Evolutionary conservation across 2,888 invertebrate species (phyloP).

Genomic region (Steinernema scapterisci): DNA sequence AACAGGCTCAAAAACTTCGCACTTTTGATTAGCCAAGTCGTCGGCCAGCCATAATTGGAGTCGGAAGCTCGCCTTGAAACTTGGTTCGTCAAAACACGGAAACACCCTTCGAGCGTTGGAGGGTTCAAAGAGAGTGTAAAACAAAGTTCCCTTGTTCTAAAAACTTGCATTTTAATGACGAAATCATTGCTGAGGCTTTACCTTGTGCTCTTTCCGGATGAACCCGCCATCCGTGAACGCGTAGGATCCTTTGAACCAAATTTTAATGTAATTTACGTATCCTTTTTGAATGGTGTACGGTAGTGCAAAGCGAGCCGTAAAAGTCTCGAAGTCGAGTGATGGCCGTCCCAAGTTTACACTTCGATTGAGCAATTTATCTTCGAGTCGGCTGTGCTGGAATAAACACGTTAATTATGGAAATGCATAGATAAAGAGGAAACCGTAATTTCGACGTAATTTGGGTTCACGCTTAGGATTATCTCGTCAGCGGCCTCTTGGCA

Average conservation of each 20-base stretch:
- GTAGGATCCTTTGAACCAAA: constrained; percentile 27
- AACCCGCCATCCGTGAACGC: neutral
- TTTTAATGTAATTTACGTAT: constrained; percentile 15
- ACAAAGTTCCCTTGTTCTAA: neutral
- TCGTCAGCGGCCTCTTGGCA: constrained; percentile 7
- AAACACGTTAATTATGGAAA: neutral
- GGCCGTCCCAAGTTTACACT: neutral
- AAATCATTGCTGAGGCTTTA: neutral
- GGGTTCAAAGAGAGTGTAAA: constrained; percentile 30
- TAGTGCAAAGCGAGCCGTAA: constrained; percentile 21
- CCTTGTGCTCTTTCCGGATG: constrained; percentile 3
- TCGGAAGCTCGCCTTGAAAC: constrained; percentile 16
- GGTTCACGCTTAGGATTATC: constrained; percentile 12
- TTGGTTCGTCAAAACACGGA: constrained; percentile 29
- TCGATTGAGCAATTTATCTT: neutral
- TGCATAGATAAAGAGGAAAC: neutral
- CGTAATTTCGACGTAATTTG: constrained; percentile 15
- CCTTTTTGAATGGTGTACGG: constrained; percentile 22
- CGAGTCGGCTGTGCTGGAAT: constrained; percentile 7
- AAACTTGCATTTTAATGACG: neutral
- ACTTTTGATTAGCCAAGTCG: constrained; percentile 35
- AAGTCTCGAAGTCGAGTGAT: constrained; percentile 14
- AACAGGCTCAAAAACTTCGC: neutral
- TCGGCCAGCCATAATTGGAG: constrained; percentile 40
- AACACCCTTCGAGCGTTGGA: constrained; percentile 25